A percentile compares a stretch with the other conserved stretches of the same genome.
These are phyloP conservation scores for Plebejus melissa DNA, from an alignment of 2,888 invertebrate species.

Conservation along the genomic window DNA sequence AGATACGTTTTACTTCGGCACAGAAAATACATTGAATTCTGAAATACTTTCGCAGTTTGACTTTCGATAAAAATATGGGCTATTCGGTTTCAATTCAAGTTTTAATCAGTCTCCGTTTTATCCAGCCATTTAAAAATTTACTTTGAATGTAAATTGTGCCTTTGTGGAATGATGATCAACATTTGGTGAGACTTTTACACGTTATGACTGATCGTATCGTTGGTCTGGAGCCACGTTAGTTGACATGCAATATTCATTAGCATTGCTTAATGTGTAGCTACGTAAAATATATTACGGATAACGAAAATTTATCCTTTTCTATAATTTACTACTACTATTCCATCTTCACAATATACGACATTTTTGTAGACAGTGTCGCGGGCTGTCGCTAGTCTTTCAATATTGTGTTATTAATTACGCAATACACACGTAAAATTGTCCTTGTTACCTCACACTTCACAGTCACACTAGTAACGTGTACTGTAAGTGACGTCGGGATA, in stretches of 20 bases:
- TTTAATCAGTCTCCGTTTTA: slow-evolving; percentile 8
- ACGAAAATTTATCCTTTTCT: too few species aligned
- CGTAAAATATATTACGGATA: too few species aligned
- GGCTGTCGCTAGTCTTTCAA: neutral
- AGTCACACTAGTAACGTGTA: neutral
- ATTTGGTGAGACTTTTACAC: neutral
- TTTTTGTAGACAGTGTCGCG: neutral
- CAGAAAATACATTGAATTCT: slow-evolving; percentile 15
- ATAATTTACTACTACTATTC: too few species aligned
- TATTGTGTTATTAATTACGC: neutral
- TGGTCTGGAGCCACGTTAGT: too few species aligned
- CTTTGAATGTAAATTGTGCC: neutral
- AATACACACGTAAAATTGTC: neutral
- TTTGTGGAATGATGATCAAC: neutral
- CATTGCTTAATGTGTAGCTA: too few species aligned
- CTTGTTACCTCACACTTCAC: neutral
- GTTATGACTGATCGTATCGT: too few species aligned
- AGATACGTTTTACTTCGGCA: slow-evolving; percentile 5
- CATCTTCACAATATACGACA: neutral
- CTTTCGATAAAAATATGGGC: slow-evolving; percentile 8
- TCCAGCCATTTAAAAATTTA: slow-evolving; percentile 7
- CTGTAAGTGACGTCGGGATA: neutral
- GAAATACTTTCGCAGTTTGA: slow-evolving; percentile 3
- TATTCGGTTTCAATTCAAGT: slow-evolving; percentile 16
- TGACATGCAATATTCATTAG: too few species aligned